Conservation (phyloP, 2,888 invertebrate genomes). For the Rhamnusium bicolor region DNA sequence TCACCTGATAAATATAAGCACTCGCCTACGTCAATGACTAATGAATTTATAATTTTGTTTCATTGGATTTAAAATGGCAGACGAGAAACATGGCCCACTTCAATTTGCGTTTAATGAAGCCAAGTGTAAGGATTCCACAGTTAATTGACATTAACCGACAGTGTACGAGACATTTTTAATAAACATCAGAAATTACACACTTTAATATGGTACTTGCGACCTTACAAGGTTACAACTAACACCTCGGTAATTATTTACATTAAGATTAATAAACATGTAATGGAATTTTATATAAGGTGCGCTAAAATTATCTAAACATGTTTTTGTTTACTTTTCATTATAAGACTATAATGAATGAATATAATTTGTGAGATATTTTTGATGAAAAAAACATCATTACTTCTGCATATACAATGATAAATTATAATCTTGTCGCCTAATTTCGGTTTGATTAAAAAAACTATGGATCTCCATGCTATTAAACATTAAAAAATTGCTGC, state of each 20-base stretch:
- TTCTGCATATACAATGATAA: no score
- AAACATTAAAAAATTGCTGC: no score
- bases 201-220: constrained; percentile 5
- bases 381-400: no score
- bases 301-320: background rate
- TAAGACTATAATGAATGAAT: no score
- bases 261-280: background rate
- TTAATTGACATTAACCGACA: constrained; percentile 4
- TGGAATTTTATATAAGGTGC: background rate
- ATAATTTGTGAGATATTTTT: no score
- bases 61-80: background rate
- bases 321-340: no score
- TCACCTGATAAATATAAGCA: background rate
- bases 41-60: background rate
- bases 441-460: no score
- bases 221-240: constrained; percentile 31
- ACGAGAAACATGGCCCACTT: constrained; percentile 29
- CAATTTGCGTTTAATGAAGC: constrained; percentile 4
- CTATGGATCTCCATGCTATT: no score
- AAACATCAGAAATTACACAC: background rate
- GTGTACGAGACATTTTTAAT: background rate
- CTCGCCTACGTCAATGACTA: background rate
- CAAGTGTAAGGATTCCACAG: constrained; percentile 8
- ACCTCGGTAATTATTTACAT: constrained; percentile 1
- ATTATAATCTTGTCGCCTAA: no score